Evolutionary conservation across 2,888 invertebrate genomes (phyloP), one percentile per base, ranked within the genome.

Genomic region (Dicyrtoma fusca): DNA sequence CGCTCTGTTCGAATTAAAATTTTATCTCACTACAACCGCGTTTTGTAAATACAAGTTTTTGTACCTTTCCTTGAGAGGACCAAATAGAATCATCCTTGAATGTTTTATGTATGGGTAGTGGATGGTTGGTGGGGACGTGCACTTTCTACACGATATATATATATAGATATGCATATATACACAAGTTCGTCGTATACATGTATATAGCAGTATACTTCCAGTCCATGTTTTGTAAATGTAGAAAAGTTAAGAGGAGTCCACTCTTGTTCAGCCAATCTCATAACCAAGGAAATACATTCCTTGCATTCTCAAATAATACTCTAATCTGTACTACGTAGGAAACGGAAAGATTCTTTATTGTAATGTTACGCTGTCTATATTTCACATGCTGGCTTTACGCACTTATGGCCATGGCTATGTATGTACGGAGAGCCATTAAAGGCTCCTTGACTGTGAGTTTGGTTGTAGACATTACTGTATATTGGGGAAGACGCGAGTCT

Each of bases 1-100:
- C 21, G 44, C 61, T 42, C 61, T 73, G 61, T 71, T 69, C 76
- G 74, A 76, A 76, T 76, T 76, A 76, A 76, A 76, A 74, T 73
- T 76, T 76, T 76, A 76, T 74, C 74, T 72, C 62, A 61, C 53
- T 23, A 26, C 63, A 45, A 57, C 63, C 69, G 34, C 68, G 61
- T 69, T 47, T 66, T 49, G 47, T 62, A 26, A 70, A 45, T 69
- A 69, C 47, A 59, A 47, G 45, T 34, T 34, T 34, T 34, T 34
- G 34, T 53, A 51, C 51, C 66, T 53, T 53, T 55, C n/a, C 42
- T 42, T 61, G 42, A 61, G 61, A 61, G 42, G 61, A 44, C 34
- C 44, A 61, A 34, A 61, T 44, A 61, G 44, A 61, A 61, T 61
- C 61, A 42, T 23, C n/a, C 61, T 26, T 61, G 34, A 34, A 34